Conservation (phyloP, 2,113 vertebrate species). For the Scolopax mira region DNA sequence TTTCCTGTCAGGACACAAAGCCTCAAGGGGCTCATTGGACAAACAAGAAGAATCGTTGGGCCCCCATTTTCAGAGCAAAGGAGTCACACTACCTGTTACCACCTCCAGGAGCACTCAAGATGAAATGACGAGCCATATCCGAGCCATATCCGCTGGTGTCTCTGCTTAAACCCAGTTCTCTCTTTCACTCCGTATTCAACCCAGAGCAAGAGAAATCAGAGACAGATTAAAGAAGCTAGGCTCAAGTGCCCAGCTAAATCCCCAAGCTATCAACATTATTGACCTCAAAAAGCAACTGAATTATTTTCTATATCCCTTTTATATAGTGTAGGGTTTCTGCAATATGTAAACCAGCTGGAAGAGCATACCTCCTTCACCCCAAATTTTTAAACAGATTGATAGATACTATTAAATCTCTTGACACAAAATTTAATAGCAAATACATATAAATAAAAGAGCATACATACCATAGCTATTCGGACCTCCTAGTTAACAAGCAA, state of each 20-base stretch:
- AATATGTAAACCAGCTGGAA: not conserved
- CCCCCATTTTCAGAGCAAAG: not conserved
- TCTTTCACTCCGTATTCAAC: not conserved
- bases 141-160: rapidly evolving
- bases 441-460: not conserved
- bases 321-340: not conserved
- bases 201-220: not conserved
- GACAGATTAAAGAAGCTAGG: not conserved
- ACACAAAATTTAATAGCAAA: not conserved
- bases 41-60: rapidly evolving
- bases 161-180: not conserved
- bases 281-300: not conserved
- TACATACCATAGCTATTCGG: not conserved
- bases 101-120: not conserved
- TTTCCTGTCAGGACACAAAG: not conserved
- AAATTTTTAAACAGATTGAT: not conserved
- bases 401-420: not conserved
- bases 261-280: not conserved
- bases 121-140: too few relatives aligned
- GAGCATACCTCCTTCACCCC: not conserved
- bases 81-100: not conserved
- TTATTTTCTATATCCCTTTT: not conserved
- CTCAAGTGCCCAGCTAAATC: not conserved
- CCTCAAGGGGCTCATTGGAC: not conserved
- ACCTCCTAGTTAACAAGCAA: not conserved